Evolutionary conservation across 2,113 vertebrate genomes (phyloP).

Genomic region (Paracanthobrama guichenoti): DNA sequence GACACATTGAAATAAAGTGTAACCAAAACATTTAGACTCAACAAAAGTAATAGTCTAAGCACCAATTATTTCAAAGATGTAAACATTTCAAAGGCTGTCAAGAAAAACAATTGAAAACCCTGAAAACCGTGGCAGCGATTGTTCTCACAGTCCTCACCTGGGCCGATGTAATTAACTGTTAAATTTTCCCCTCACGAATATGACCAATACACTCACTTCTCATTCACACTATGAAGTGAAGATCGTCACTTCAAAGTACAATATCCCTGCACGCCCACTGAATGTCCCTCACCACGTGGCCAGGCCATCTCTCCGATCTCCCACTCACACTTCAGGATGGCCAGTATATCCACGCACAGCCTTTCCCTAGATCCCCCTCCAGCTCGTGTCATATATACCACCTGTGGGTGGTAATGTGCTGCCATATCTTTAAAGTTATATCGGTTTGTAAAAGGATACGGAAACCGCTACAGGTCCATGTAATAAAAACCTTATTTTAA

Average conservation of each 20-base stretch:
- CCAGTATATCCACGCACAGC: slow-evolving; percentile 39
- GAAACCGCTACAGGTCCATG: neutral
- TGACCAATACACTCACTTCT: neutral
- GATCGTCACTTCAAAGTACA: neutral
- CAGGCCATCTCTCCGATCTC: neutral
- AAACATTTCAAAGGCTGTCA: neutral
- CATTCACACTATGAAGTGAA: neutral
- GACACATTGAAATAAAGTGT: no score
- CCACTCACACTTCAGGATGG: slow-evolving; percentile 33
- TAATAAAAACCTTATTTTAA: slow-evolving; percentile 43
- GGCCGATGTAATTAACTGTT: neutral
- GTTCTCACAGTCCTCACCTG: neutral
- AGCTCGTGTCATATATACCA: neutral
- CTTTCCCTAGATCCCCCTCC: slow-evolving; percentile 1
- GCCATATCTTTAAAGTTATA: neutral
- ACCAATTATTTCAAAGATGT: neutral
- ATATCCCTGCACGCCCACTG: neutral
- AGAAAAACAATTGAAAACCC: neutral
- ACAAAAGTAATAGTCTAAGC: neutral
- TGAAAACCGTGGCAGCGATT: neutral
- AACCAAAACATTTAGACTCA: neutral
- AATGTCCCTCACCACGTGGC: neutral
- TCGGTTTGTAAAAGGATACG: neutral
- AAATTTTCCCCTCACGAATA: neutral
- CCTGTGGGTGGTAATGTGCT: neutral